A percentile compares a stretch with the other conserved stretches of the same genome.
These are phyloP conservation scores for Caenorhabditis sp. DNA, from an alignment of 2,888 invertebrate genomes.

Conservation along the genomic window DNA sequence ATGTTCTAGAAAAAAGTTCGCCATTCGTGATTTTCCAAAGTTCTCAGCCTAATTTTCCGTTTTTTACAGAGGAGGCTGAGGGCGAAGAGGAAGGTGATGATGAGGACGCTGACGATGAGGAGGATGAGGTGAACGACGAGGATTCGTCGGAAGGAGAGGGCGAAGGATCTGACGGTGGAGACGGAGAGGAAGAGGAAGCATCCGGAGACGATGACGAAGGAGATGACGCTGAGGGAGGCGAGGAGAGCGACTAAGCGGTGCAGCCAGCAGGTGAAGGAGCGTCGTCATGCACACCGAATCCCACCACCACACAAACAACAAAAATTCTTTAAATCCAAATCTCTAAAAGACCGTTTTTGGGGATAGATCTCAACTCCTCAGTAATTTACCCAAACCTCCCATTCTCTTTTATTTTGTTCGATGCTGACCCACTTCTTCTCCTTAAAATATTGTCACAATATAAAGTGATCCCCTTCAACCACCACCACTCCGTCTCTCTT, in stretches of 20 bases:
- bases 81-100: constrained; percentile 69
- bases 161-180: constrained; percentile 69
- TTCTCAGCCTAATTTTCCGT: background rate
- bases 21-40: background rate
- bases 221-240: constrained; percentile 70
- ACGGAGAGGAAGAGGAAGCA: constrained; percentile 67
- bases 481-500: constrained; percentile 20
- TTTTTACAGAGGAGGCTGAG: constrained; percentile 61
- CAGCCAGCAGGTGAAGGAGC: constrained; percentile 16
- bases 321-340: constrained; percentile 46
- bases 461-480: constrained; percentile 10
- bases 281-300: constrained; percentile 16
- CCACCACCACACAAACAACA: constrained; percentile 10
- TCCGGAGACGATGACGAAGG: constrained; percentile 68
- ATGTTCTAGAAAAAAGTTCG: too few species aligned
- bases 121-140: constrained; percentile 75
- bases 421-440: constrained; percentile 39
- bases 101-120: constrained; percentile 73
- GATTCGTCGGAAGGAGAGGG: constrained; percentile 70
- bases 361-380: constrained; percentile 67
- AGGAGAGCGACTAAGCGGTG: constrained; percentile 68
- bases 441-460: constrained; percentile 33
- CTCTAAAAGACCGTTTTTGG: constrained; percentile 53
- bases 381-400: constrained; percentile 35
- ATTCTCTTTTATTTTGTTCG: constrained; percentile 27